These are phyloP conservation scores for Cetonia aurata DNA, from an alignment of 2,888 invertebrate genomes.

Conservation along the genomic window DNA sequence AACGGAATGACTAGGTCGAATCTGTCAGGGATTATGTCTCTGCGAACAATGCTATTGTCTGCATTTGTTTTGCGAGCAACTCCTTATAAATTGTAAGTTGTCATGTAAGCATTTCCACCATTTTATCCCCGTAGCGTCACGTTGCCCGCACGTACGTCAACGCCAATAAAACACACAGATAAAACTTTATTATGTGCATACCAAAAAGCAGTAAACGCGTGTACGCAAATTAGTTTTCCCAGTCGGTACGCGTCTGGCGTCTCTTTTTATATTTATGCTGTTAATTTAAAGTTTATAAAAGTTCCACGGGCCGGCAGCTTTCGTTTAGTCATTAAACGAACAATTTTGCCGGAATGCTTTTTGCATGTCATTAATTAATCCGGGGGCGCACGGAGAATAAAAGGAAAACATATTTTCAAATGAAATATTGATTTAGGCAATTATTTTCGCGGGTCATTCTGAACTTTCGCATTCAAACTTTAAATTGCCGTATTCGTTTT, in stretches of 20 bases:
- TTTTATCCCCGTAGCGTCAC: too few relatives aligned
- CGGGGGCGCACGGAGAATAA: slow-evolving; percentile 31
- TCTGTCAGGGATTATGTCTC: too few relatives aligned
- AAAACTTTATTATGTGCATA: too few relatives aligned
- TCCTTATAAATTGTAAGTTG: too few relatives aligned
- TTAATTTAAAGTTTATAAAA: slow-evolving; percentile 41
- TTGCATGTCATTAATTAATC: slow-evolving; percentile 38
- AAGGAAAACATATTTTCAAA: slow-evolving; percentile 38
- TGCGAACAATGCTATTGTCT: too few relatives aligned
- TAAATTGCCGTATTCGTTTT: slow-evolving; percentile 20
- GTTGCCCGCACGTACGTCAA: too few relatives aligned
- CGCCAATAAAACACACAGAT: too few relatives aligned
- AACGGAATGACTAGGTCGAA: too few relatives aligned
- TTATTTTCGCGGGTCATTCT: slow-evolving; percentile 34
- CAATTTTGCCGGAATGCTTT: slow-evolving; percentile 38
- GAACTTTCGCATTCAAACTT: slow-evolving; percentile 39
- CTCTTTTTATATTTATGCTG: slow-evolving; percentile 32
- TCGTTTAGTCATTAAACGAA: slow-evolving; percentile 39
- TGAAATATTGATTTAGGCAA: slow-evolving; percentile 40
- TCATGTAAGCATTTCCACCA: too few relatives aligned
- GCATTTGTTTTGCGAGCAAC: too few relatives aligned
- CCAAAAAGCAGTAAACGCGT: slow-evolving; percentile 24
- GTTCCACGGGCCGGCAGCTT: slow-evolving; percentile 25
- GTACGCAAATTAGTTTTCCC: slow-evolving; percentile 27
- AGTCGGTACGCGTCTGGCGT: slow-evolving; percentile 17